Evolutionary conservation across 2,797 vertebrate species (phyloP).

Genomic region (Alca torda): DNA sequence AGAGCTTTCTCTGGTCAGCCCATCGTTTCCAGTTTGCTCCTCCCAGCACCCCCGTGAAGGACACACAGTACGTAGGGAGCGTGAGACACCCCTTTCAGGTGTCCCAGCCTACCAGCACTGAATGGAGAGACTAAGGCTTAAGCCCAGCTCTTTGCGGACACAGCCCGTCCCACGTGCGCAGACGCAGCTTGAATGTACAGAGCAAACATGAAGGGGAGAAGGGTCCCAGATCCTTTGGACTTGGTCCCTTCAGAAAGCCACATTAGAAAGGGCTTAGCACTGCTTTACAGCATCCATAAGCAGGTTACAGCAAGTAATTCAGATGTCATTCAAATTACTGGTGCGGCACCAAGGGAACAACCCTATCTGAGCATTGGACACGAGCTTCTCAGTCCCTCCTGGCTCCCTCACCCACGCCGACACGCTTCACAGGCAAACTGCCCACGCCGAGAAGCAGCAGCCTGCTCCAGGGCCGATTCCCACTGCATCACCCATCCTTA

Average conservation of each 20-base stretch:
- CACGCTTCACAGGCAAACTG: not conserved
- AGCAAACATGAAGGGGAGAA: accelerated
- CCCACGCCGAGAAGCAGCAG: not conserved
- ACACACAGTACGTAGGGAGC: not conserved
- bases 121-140: not conserved
- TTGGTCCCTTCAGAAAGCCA: not conserved
- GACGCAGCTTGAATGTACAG: accelerated
- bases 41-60: not conserved
- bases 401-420: not conserved
- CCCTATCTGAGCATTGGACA: not conserved
- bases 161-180: not conserved
- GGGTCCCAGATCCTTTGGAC: not conserved
- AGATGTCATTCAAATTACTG: not conserved
- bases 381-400: not conserved
- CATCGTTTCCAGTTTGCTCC: not conserved
- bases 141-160: not conserved
- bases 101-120: not conserved
- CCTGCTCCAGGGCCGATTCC: not conserved
- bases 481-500: not conserved
- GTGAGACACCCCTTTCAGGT: not conserved
- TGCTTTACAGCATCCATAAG: not conserved
- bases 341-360: not conserved
- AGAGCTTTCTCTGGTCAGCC: not conserved
- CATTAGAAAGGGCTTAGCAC: not conserved
- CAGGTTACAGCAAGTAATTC: not conserved